Base-by-base conservation (phyloP, 1,140 invertebrate genomes). In the Cephus cinctus region DNA sequence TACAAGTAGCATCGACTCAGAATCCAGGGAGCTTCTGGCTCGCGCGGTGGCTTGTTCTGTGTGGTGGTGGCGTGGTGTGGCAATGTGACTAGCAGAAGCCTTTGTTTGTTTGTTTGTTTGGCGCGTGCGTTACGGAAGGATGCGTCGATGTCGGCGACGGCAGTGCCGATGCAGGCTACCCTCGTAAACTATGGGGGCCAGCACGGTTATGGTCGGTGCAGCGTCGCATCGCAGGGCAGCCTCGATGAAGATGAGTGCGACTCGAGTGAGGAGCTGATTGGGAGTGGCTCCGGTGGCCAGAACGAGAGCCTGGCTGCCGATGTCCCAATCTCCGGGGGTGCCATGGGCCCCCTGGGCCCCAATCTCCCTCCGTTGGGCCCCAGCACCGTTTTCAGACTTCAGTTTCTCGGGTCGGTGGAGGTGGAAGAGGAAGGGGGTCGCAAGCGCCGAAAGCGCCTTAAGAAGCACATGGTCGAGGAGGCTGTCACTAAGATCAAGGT, bases 401-500 rank as follows among this genome's bases (percentile, higher is more conserved):
- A 84, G 58, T 90, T 89, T 81, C 83, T 90, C 59, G 89, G 89
- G 73, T 90, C 88, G 57, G 86, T 90, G 73, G 88, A 90, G 78
- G 86, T 90, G 64, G 87, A 89, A 67, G 89, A 90, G 80, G 86
- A 87, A 75, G 75, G 73, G 72, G 83, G 84, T 69, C 78, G 83
- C 48, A 81, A 85, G 55, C 75, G 84, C 54, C 82, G 86, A 67
- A 87, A 86, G 75, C 78, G 88, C 61, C 85, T 86, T 77, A 91
- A 90, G 84, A 91, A 91, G 81, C 84, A 87, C 78, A 91, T 91
- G 85, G 95, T 96, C 57, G 94, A 97, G 80, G 93, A 98, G 78
- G 94, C 95, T 64, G 94, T 98, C 65, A 89, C 89, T 65, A 90
- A 94, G 80, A 94, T 98, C 64, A 97, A 98, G 90, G 93, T 95